Conservation (phyloP, 2,888 invertebrate genomes). For the Theristus sp. region DNA sequence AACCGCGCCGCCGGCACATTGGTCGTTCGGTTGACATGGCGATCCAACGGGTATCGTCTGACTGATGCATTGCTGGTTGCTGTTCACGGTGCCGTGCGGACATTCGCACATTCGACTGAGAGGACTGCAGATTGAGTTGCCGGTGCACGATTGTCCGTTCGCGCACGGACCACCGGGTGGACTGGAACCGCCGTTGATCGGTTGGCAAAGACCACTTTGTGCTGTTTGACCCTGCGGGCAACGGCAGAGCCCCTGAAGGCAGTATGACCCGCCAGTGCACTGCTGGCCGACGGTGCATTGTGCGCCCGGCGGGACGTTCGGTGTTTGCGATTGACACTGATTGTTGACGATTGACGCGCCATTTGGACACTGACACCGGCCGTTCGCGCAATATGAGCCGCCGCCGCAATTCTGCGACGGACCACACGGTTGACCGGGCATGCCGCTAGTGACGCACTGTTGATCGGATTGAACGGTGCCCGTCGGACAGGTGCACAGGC, state of each 20-base stretch:
- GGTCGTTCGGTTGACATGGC: conserved; percentile 14
- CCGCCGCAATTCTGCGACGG: neutral
- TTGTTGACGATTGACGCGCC: neutral
- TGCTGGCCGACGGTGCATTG: conserved; percentile 1
- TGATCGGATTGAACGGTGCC: neutral
- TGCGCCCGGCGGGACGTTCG: neutral
- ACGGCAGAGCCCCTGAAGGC: neutral
- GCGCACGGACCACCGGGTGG: conserved; percentile 23
- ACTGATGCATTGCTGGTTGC: conserved; percentile 9
- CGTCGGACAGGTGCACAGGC: conserved; percentile 25
- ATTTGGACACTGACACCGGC: neutral
- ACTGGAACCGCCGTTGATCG: neutral
- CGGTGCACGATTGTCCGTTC: conserved; percentile 19
- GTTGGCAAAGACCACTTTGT: neutral
- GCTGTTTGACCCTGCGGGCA: conserved; percentile 3
- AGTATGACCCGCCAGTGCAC: conserved; percentile 7
- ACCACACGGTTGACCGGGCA: neutral
- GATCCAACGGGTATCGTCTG: conserved; percentile 19
- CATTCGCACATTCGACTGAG: conserved; percentile 22
- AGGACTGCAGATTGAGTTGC: conserved; percentile 16
- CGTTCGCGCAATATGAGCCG: neutral
- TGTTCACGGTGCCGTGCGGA: conserved; percentile 10
- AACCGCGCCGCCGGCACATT: neutral
- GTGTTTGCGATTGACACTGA: neutral
- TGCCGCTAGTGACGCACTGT: neutral